Conservation (phyloP, 2,888 invertebrate genomes). For the Nematopogon swammerdamellus region DNA sequence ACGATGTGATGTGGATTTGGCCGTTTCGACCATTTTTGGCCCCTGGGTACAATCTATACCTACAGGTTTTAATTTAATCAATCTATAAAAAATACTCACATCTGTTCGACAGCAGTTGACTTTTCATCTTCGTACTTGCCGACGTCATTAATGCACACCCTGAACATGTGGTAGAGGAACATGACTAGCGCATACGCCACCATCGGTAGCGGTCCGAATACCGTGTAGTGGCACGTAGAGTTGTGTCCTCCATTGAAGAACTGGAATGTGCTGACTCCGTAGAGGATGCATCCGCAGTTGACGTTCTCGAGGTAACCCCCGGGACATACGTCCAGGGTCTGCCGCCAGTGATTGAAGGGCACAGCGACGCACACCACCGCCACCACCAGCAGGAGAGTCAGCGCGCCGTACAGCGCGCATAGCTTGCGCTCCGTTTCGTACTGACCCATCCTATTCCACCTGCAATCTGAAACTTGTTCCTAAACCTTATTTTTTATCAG, state of each 20-base stretch:
- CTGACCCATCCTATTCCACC: conserved; percentile 44
- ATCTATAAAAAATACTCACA: conserved; percentile 28
- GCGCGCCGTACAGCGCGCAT: conserved; percentile 31
- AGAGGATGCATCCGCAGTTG: conserved; percentile 68
- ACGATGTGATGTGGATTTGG: too few species aligned
- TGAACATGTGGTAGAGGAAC: conserved; percentile 65
- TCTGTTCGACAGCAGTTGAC: conserved; percentile 44
- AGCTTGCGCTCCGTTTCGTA: conserved; percentile 36
- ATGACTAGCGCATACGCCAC: conserved; percentile 62
- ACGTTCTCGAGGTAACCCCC: conserved; percentile 52
- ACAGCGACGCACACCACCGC: conserved; percentile 54
- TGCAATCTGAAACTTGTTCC: too few species aligned
- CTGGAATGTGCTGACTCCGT: conserved; percentile 58
- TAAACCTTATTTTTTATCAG: too few species aligned
- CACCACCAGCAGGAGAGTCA: conserved; percentile 26
- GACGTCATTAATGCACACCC: conserved; percentile 60
- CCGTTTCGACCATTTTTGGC: too few species aligned
- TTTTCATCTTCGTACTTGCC: conserved; percentile 51
- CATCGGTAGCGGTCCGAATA: conserved; percentile 63
- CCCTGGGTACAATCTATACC: too few species aligned
- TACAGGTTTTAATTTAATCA: too few species aligned
- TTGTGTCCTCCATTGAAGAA: conserved; percentile 65
- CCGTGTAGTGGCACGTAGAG: conserved; percentile 64
- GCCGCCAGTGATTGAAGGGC: conserved; percentile 67
- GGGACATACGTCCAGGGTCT: conserved; percentile 63